Conservation (phyloP, 2,113 vertebrate genomes). For the Pachyramphus minor region DNA sequence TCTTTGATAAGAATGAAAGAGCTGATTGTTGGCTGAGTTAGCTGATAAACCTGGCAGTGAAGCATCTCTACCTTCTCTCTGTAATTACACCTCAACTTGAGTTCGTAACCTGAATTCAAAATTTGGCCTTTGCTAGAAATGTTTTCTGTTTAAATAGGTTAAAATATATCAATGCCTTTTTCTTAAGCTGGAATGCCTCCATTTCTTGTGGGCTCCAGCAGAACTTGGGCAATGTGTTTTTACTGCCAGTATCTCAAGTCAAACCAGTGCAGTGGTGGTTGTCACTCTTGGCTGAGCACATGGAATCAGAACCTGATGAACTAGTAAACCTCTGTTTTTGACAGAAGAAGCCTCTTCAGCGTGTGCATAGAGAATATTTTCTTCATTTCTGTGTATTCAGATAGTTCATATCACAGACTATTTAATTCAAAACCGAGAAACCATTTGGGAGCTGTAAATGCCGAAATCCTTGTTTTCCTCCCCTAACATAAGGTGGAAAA, state of each 20-base stretch:
- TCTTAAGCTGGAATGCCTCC: background rate
- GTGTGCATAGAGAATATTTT: background rate
- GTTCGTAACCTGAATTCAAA: background rate
- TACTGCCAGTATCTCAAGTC: background rate
- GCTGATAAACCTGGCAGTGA: background rate
- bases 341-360: background rate
- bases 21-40: background rate
- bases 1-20: slow-evolving; percentile 8
- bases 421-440: slow-evolving; percentile 25
- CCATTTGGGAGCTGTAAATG: slow-evolving; percentile 35
- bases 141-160: background rate
- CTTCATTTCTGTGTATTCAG: background rate
- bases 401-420: background rate
- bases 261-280: background rate
- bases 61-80: background rate
- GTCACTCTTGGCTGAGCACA: background rate
- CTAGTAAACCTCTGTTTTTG: background rate
- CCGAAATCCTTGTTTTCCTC: slow-evolving; percentile 6
- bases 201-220: background rate
- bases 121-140: background rate
- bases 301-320: background rate
- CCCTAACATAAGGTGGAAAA: background rate
- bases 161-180: background rate
- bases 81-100: background rate
- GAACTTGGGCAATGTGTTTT: background rate